phyloP scores from a whole-genome alignment of 2,113 vertebrate species.

The Centrocercus urophasianus region DNA sequence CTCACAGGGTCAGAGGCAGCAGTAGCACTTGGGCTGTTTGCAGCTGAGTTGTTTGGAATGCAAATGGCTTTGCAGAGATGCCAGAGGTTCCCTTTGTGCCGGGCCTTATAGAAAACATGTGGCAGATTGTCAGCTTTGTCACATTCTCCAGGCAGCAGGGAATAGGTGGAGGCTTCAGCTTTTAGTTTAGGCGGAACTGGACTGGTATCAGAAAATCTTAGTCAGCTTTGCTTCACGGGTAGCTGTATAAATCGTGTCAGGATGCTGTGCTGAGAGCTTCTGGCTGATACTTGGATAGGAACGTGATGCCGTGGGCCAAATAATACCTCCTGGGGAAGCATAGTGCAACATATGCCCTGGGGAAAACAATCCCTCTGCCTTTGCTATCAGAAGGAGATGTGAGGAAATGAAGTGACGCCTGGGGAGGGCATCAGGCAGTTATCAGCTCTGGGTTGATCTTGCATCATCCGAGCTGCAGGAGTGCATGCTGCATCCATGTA shows the following conservation, averaged over 20 bases:
- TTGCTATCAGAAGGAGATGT: neutral
- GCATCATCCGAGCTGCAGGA: neutral
- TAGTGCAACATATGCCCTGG: neutral
- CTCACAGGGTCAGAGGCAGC: constrained; percentile 55
- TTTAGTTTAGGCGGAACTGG: neutral
- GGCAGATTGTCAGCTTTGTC: constrained; percentile 59
- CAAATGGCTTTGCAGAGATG: constrained; percentile 54
- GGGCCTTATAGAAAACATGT: constrained; percentile 29
- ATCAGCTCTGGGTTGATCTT: neutral
- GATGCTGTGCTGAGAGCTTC: neutral
- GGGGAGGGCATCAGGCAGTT: neutral
- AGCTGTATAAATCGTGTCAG: neutral
- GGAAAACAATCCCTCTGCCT: neutral
- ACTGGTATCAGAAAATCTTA: neutral
- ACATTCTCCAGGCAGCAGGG: constrained; percentile 12
- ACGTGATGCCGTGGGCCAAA: neutral
- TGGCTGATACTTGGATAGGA: neutral
- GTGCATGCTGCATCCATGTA: accelerated
- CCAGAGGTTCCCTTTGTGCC: constrained; percentile 61
- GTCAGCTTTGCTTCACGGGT: constrained; percentile 14
- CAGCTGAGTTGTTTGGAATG: constrained; percentile 58
- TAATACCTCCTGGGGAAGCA: neutral
- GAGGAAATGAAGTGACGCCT: neutral
- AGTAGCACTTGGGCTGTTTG: constrained; percentile 59
- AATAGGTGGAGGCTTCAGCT: constrained; percentile 18